Percentiles rank a stretch among this genome's conserved stretches.
Evolutionary conservation across 1,140 invertebrate genomes (phyloP).

Genomic region (Druon quercuslanigerum): DNA sequence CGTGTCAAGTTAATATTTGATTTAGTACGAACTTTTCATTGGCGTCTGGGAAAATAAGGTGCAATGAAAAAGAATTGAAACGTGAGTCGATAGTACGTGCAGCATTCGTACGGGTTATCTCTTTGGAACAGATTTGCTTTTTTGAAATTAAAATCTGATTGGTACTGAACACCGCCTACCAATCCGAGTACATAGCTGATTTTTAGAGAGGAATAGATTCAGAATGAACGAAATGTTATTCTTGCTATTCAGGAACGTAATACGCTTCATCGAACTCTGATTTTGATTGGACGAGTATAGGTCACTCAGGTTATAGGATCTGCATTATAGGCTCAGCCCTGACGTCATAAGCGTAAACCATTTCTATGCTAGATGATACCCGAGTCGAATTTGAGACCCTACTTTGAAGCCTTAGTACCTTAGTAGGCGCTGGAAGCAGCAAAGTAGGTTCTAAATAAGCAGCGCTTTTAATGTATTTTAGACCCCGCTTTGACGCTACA

Average conservation of each 20-base stretch:
- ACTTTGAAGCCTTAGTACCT: no score
- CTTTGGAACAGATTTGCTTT: neutral
- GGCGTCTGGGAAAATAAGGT: no score
- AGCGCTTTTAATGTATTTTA: no score
- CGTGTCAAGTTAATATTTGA: no score
- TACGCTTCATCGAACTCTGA: slow-evolving; percentile 16
- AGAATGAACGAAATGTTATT: slow-evolving; percentile 28
- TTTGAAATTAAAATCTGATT: neutral
- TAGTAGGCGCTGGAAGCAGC: no score
- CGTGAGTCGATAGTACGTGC: neutral
- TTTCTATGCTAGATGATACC: slow-evolving; percentile 33
- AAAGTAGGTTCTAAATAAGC: no score
- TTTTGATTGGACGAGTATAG: slow-evolving; percentile 16
- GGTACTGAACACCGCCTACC: neutral
- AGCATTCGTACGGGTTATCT: neutral
- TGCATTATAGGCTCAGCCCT: slow-evolving; percentile 38
- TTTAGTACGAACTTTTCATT: no score
- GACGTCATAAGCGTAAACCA: slow-evolving; percentile 45
- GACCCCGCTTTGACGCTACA: no score
- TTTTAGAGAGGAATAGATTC: neutral
- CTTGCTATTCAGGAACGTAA: neutral
- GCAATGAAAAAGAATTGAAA: neutral
- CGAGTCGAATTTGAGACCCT: no score
- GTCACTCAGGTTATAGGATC: slow-evolving; percentile 14
- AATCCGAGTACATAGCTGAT: slow-evolving; percentile 9